Conservation (phyloP, 2,797 vertebrate species). For the Cygnus olor region DNA sequence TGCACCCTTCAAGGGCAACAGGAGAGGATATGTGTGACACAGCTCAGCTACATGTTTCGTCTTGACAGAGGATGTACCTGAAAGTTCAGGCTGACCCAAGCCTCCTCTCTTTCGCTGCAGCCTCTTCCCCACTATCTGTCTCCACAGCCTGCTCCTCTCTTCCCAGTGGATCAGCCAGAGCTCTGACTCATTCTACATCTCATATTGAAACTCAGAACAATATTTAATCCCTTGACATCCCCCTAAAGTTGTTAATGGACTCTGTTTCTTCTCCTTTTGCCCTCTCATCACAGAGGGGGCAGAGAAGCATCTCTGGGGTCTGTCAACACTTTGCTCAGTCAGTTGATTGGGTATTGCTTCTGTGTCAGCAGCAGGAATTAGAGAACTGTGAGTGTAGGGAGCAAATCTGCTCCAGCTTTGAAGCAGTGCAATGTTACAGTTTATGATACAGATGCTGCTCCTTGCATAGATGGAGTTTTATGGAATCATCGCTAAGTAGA, state of each 20-base stretch:
- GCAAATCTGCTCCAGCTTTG: neutral
- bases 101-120: neutral
- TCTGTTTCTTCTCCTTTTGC: conserved; percentile 48
- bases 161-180: conserved; percentile 32
- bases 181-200: conserved; percentile 35
- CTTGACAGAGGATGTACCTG: neutral
- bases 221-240: conserved; percentile 58
- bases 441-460: neutral
- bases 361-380: neutral
- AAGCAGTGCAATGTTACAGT: neutral
- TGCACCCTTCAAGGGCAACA: neutral
- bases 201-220: conserved; percentile 31
- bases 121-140: neutral
- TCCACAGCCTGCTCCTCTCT: neutral
- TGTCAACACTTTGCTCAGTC: neutral
- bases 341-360: neutral
- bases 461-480: neutral
- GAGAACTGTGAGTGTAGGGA: neutral
- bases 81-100: neutral
- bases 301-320: conserved; percentile 17
- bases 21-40: neutral
- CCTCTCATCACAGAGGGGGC: conserved; percentile 9
- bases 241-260: conserved; percentile 42
- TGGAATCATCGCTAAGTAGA: neutral
- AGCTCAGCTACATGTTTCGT: neutral